Conservation (phyloP, 2,113 vertebrate species). For the Heteronetta atricapilla region DNA sequence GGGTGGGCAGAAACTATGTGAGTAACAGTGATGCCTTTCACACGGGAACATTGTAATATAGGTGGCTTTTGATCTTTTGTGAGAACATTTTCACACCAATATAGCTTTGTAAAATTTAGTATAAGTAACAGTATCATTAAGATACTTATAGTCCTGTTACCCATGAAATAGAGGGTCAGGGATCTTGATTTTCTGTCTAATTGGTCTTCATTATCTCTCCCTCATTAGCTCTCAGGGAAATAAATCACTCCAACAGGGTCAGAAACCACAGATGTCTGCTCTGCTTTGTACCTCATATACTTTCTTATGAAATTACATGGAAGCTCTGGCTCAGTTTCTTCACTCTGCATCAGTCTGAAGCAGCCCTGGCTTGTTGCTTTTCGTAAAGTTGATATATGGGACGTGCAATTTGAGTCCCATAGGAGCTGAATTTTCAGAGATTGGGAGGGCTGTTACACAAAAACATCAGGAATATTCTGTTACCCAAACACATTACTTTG, state of each 20-base stretch:
- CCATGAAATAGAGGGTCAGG: not conserved
- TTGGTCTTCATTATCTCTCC: not conserved
- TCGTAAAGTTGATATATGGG: rapidly evolving
- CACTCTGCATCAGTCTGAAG: not conserved
- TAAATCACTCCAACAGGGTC: not conserved
- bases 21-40: not conserved
- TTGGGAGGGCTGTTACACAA: not conserved
- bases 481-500: not conserved
- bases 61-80: not conserved
- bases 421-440: not conserved
- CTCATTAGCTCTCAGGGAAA: not conserved
- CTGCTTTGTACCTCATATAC: not conserved
- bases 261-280: not conserved
- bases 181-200: not conserved
- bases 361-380: not conserved
- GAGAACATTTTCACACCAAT: not conserved
- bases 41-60: no score
- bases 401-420: rapidly evolving
- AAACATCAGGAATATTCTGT: not conserved
- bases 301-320: not conserved
- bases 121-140: not conserved
- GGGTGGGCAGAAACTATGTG: not conserved
- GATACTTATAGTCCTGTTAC: not conserved
- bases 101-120: not conserved
- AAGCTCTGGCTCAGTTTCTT: not conserved